Evolutionary conservation across 1,140 invertebrate species (phyloP), one percentile per base, ranked within the genome.

Genomic region (Mya arenaria): DNA sequence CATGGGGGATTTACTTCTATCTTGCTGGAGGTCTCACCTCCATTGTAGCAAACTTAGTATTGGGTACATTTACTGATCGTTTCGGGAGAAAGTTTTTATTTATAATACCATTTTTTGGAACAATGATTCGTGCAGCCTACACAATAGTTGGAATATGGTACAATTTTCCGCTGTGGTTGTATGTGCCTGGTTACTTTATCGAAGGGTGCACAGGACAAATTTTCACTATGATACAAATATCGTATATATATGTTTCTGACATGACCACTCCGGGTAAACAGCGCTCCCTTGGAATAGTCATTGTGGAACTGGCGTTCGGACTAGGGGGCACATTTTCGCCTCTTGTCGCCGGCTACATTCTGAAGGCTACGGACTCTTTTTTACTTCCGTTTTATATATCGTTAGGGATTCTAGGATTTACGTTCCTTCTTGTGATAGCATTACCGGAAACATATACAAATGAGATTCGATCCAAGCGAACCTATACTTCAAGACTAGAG

Each of bases 71-170:
- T 39, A 77, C 73, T 8, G 73, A 77, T 23, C 37, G 73, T 34
- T 77, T 63, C 65, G 73, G 73, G 19, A 23, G 73, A 8, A 77
- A 77, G 37, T 77, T 77, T 36, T 23, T 77, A 23, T 77, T 77
- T 52, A 44, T 63, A 4, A 8, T 77, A 8, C 41, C 58, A 23
- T 52, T 37, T n/a, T 4, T 77, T n/a, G 73, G 73, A 3, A 77
- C 58, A 8, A 28, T 77, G 10, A 8, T 77, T 1, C 23, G 73
- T 28, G 65, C 73, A 34, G 32, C 25, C 28, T 5, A n/a, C 8
- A 62, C 34, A 19, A 48, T 65, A 1, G 58, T 55, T 32, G 73
- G 58, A 19, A 77, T 77, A 19, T 32, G 65, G 30, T 77, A 39
- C 30, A 62, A 77, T 25, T 44, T 77, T 17, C 37, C 58, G 0